Percentiles rank a stretch among this genome's conserved stretches.
Evolutionary conservation across 2,888 invertebrate species (phyloP).

Genomic region (Lepas anatifera): DNA sequence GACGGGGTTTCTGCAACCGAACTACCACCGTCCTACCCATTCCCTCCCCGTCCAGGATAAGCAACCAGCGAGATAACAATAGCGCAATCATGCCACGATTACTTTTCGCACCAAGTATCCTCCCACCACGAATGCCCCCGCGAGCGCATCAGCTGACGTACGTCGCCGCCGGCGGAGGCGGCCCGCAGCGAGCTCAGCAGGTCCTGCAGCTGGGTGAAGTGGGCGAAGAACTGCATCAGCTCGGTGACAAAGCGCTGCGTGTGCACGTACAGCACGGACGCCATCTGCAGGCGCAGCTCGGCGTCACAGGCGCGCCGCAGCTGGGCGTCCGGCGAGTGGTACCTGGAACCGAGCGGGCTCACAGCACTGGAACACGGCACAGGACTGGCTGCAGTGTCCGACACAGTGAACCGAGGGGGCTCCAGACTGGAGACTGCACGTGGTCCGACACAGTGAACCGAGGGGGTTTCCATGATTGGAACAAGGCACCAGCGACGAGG

Average conservation of each 20-base stretch:
- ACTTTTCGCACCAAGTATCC: not conserved
- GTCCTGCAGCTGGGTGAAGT: slow-evolving; percentile 70
- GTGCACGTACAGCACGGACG: slow-evolving; percentile 84
- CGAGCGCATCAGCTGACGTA: slow-evolving; percentile 23
- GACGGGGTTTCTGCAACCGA: not conserved
- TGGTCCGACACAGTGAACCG: too few relatives aligned
- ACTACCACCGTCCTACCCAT: not conserved
- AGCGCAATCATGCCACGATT: too few relatives aligned
- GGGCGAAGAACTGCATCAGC: slow-evolving; percentile 69
- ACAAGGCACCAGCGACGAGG: too few relatives aligned
- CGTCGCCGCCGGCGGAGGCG: slow-evolving; percentile 42
- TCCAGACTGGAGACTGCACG: too few relatives aligned
- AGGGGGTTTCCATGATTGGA: too few relatives aligned
- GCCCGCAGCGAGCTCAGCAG: slow-evolving; percentile 56
- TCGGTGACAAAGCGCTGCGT: slow-evolving; percentile 86
- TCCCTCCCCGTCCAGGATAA: too few relatives aligned
- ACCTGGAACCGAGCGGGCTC: too few relatives aligned
- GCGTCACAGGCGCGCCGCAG: slow-evolving; percentile 44
- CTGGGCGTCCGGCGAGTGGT: slow-evolving; percentile 25
- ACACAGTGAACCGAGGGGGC: too few relatives aligned
- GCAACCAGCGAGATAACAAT: too few relatives aligned
- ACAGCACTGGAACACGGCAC: too few relatives aligned
- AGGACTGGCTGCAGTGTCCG: too few relatives aligned
- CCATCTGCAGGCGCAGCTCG: slow-evolving; percentile 64
- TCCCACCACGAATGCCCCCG: not conserved